Percentiles rank a stretch among this genome's conserved stretches.
Evolutionary conservation across 2,797 vertebrate species (phyloP).

Genomic region (Phoxinus dragarum): DNA sequence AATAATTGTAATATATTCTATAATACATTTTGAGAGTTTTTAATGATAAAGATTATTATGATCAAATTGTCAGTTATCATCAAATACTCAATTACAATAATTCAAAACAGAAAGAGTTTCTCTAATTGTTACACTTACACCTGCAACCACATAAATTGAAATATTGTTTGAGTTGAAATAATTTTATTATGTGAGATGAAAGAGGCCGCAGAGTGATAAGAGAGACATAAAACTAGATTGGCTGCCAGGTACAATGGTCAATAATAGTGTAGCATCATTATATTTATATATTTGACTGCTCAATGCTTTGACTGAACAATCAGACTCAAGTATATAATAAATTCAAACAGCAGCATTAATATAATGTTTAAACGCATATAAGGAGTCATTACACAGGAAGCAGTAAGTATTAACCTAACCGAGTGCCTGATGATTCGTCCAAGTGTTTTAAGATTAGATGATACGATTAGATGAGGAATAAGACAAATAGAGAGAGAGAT

Average conservation of each 20-base stretch:
- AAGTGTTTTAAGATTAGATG: constrained; percentile 2
- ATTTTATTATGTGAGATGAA: neutral
- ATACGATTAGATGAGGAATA: constrained; percentile 15
- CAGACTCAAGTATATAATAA: neutral
- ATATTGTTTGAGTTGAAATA: neutral
- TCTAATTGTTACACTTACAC: neutral
- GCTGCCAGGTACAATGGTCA: neutral
- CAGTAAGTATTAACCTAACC: neutral
- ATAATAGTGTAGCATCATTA: neutral
- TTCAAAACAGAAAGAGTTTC: neutral
- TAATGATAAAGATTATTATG: neutral
- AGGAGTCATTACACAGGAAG: neutral
- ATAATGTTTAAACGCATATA: neutral
- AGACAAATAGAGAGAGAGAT: constrained; percentile 36
- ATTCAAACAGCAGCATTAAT: neutral
- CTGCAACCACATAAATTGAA: neutral
- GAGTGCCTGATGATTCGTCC: neutral
- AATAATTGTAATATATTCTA: neutral
- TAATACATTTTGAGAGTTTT: neutral
- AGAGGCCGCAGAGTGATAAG: neutral
- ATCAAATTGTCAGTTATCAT: neutral
- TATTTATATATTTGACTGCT: neutral
- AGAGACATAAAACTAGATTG: neutral
- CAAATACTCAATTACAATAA: neutral
- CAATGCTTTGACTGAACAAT: neutral